phyloP scores from a whole-genome alignment of 2,113 vertebrate species.

The Perca fluviatilis region DNA sequence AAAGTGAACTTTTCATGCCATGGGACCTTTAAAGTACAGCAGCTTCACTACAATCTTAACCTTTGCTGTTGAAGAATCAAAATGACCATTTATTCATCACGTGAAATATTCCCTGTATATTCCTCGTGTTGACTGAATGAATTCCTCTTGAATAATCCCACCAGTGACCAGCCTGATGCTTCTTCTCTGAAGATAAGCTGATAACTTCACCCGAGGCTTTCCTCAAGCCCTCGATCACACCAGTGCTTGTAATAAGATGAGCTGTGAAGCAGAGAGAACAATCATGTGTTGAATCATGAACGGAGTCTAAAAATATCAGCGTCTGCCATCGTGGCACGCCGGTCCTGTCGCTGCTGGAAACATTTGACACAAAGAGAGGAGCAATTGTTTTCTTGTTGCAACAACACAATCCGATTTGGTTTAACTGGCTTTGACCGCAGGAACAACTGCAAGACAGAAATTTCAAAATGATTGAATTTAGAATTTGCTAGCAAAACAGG shows the following conservation, averaged over 20 bases:
- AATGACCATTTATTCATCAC: not conserved
- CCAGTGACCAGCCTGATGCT: not conserved
- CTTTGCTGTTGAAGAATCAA: not conserved
- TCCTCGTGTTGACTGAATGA: conserved; percentile 14
- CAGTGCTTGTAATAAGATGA: conserved; percentile 58
- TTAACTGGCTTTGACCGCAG: not conserved
- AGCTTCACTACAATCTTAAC: not conserved
- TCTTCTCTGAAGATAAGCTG: conserved; percentile 40
- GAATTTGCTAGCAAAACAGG: not conserved
- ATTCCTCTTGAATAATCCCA: conserved; percentile 36
- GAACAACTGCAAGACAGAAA: not conserved
- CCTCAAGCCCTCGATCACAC: conserved; percentile 49
- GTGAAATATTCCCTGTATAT: not conserved
- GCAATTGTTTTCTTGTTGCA: conserved; percentile 16
- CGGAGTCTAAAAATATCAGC: conserved; percentile 60
- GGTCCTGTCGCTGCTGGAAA: not conserved
- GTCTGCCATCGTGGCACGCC: conserved; percentile 7
- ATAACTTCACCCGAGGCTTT: conserved; percentile 40
- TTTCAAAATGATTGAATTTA: not conserved
- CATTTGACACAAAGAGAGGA: not conserved
- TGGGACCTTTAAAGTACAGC: not conserved
- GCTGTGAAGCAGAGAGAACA: conserved; percentile 61
- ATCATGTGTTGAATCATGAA: conserved; percentile 47
- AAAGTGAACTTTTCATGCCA: too few species aligned
- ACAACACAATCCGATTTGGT: not conserved